phyloP scores from a whole-genome alignment of 2,888 invertebrate genomes.

The Pyrocoelia pectoralis region DNA sequence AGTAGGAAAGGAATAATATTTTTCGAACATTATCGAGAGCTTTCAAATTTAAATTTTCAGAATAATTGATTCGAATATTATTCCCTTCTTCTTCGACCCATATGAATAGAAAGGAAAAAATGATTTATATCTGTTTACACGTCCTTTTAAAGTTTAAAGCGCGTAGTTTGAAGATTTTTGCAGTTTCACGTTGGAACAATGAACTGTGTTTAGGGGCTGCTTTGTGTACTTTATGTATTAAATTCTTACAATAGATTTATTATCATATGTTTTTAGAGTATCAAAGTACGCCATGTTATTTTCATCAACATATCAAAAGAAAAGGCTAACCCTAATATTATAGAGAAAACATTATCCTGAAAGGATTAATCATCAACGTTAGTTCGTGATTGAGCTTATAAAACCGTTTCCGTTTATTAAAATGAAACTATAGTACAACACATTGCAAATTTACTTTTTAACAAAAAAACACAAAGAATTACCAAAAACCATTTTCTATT shows the following conservation, averaged over 20 bases:
- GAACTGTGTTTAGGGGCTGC: constrained; percentile 25
- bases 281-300: neutral
- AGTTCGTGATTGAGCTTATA: too few relatives aligned
- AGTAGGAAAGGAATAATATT: neutral
- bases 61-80: constrained; percentile 34
- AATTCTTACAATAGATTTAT: constrained; percentile 16
- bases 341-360: too few relatives aligned
- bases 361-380: too few relatives aligned
- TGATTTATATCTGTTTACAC: constrained; percentile 53
- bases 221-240: constrained; percentile 29
- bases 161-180: constrained; percentile 47
- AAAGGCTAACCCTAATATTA: neutral
- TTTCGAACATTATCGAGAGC: neutral
- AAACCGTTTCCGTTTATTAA: too few relatives aligned
- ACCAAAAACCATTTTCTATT: too few relatives aligned
- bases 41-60: constrained; percentile 26
- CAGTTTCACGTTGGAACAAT: constrained; percentile 45
- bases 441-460: too few relatives aligned
- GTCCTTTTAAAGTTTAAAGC: constrained; percentile 52
- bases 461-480: too few relatives aligned
- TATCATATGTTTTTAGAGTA: constrained; percentile 7
- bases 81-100: constrained; percentile 17
- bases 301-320: neutral
- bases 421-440: too few relatives aligned
- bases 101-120: constrained; percentile 40